Conservation (phyloP, 2,888 invertebrate genomes). For the Branchellion lobata region DNA sequence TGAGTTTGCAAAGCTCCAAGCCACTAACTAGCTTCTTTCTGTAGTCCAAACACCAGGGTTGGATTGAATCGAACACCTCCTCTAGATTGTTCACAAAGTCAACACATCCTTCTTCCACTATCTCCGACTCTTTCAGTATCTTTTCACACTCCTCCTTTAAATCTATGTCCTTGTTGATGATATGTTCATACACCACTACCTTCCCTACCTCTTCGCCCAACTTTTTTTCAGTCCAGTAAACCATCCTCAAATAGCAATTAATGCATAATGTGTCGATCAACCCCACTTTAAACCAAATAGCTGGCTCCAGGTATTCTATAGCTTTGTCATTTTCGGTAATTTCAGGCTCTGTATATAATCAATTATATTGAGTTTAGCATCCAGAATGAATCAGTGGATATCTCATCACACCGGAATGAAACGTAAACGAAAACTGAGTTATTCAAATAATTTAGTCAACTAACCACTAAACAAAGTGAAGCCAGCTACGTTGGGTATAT, state of each 20-base stretch:
- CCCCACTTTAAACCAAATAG: conserved; percentile 33
- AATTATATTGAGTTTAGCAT: no score
- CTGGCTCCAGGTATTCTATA: conserved; percentile 32
- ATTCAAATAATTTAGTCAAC: no score
- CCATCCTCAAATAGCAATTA: background rate
- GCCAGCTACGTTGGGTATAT: no score
- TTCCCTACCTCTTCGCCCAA: background rate
- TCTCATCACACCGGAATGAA: no score
- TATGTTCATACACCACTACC: background rate
- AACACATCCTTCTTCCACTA: conserved; percentile 15
- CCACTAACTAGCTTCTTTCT: conserved; percentile 7
- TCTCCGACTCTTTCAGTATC: background rate
- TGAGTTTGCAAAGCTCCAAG: conserved; percentile 8
- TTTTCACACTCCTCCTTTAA: background rate
- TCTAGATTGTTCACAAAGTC: conserved; percentile 29
- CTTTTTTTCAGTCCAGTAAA: conserved; percentile 24
- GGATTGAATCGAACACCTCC: conserved; percentile 33
- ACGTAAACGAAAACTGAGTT: no score
- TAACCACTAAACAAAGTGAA: no score
- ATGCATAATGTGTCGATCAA: conserved; percentile 30
- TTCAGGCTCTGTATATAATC: no score
- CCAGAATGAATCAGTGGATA: no score
- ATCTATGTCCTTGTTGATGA: background rate
- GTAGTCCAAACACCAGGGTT: background rate
- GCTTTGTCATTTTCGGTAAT: no score